These are phyloP conservation scores for Trichomalopsis sarcophagae DNA, from an alignment of 1,140 invertebrate species.

Conservation along the genomic window DNA sequence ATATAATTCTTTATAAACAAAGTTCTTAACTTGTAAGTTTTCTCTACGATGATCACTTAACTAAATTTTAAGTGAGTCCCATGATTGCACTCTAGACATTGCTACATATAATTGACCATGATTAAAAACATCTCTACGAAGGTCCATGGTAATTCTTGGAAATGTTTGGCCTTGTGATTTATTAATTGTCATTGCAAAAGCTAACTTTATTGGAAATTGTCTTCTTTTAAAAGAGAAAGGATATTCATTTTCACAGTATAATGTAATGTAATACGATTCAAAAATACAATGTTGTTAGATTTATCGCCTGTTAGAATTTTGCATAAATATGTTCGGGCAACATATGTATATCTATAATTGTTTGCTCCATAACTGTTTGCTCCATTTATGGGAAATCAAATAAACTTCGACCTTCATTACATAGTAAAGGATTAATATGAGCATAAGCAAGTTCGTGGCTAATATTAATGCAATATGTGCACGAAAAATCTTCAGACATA, in stretches of 20 bases:
- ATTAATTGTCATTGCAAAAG: conserved; percentile 9
- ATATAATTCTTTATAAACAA: conserved; percentile 16
- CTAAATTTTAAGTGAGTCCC: neutral
- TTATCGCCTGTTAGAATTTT: conserved; percentile 32
- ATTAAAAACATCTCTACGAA: neutral
- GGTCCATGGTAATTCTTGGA: neutral
- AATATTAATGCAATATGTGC: no score
- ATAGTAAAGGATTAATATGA: neutral
- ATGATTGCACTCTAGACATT: conserved; percentile 8
- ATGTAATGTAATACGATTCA: neutral
- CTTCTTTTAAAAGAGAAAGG: neutral
- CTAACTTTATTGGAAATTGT: conserved; percentile 31
- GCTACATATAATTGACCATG: neutral
- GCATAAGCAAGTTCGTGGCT: no score
- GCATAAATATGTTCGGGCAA: conserved; percentile 23
- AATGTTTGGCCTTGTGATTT: conserved; percentile 14
- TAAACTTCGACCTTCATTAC: conserved; percentile 30
- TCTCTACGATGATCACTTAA: neutral
- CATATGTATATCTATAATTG: no score
- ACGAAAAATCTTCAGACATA: no score
- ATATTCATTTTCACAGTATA: conserved; percentile 22
- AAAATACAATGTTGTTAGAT: conserved; percentile 18
- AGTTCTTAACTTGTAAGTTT: conserved; percentile 1
- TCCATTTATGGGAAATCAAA: conserved; percentile 34
- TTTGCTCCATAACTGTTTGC: conserved; percentile 20